A percentile compares a stretch with the other conserved stretches of the same genome.
These are phyloP conservation scores for Phoenicopterus ruber DNA, from an alignment of 2,113 vertebrate species.

Conservation along the genomic window DNA sequence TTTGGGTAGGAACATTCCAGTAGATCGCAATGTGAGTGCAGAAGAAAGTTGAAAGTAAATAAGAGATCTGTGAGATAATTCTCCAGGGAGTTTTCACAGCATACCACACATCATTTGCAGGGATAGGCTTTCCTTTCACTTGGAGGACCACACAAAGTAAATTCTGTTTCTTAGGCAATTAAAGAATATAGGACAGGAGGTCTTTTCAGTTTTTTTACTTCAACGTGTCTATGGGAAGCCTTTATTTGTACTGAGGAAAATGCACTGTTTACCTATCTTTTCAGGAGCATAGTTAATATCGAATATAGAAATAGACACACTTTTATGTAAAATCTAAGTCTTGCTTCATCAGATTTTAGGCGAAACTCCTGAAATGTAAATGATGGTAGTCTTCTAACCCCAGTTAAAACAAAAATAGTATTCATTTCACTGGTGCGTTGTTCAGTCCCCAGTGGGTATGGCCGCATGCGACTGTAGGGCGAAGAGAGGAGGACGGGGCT, in stretches of 20 bases:
- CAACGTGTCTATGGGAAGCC: neutral
- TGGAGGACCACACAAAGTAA: constrained; percentile 40
- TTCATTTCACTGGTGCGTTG: neutral
- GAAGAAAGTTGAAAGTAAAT: constrained; percentile 46
- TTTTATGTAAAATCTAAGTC: neutral
- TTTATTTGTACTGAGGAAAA: constrained; percentile 52
- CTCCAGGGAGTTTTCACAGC: constrained; percentile 42
- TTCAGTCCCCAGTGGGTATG: neutral
- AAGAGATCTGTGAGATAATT: constrained; percentile 50
- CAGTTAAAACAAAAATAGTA: neutral
- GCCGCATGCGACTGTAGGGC: rapidly evolving
- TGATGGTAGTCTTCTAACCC: neutral
- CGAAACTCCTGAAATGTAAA: neutral
- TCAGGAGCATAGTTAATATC: neutral
- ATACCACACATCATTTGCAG: constrained; percentile 29
- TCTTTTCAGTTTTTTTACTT: constrained; percentile 28
- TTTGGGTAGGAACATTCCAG: constrained; percentile 26
- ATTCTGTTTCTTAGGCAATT: constrained; percentile 47
- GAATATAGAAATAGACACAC: constrained; percentile 33
- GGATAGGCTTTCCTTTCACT: constrained; percentile 50
- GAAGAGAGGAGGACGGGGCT: neutral
- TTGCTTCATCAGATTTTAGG: neutral
- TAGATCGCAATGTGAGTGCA: neutral
- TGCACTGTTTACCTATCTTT: constrained; percentile 8
- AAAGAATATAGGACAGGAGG: constrained; percentile 20